Evolutionary conservation across 2,797 vertebrate species (phyloP), one percentile per base, ranked within the genome.

Genomic region (Lycodopsis pacificus): DNA sequence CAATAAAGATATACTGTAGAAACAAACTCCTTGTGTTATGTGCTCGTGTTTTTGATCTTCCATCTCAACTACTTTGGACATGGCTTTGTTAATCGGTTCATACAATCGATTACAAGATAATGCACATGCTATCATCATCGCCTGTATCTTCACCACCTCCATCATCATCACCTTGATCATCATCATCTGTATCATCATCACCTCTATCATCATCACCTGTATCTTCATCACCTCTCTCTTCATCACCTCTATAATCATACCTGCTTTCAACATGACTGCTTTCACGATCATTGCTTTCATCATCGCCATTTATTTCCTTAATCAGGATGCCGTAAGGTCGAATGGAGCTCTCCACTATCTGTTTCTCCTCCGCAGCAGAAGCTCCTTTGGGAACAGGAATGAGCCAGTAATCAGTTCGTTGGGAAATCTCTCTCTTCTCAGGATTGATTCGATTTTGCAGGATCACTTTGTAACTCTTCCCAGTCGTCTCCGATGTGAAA

Each of bases 391-490:
- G 0, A 42, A 81, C 36, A 25, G 0, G 61, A n/a, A 84, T 46
- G 5, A 83, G 77, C 77, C 84, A 86, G 40, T 84, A 71, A 42
- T 82, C 5, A 7, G 20, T 0, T 19, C 4, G 3, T 7, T 0
- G 0, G 36, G 71, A 83, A 7, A 76, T 78, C 27, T 20, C 0
- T 44, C 77, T 84, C 0, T 12, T 13, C 7, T 13, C 0, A 10
- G 80, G 72, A 46, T 74, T 82, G 63, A 82, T 79, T 6, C 74
- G 79, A 22, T 84, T 88, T 65, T 84, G 80, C 59, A 89, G 49
- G 12, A 81, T 81, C 42, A 82, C 65, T 68, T 84, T 80, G 80
- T 83, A 86, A 0, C 9, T 19, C 57, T 77, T 86, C 30, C 72
- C 66, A 0, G 71, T 83, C 0, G 25, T 76, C 53, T 46, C 2